phyloP scores from a whole-genome alignment of 30 jellyfish, hydroid and myxozoan genomes.

The Sanderia malayensis region DNA sequence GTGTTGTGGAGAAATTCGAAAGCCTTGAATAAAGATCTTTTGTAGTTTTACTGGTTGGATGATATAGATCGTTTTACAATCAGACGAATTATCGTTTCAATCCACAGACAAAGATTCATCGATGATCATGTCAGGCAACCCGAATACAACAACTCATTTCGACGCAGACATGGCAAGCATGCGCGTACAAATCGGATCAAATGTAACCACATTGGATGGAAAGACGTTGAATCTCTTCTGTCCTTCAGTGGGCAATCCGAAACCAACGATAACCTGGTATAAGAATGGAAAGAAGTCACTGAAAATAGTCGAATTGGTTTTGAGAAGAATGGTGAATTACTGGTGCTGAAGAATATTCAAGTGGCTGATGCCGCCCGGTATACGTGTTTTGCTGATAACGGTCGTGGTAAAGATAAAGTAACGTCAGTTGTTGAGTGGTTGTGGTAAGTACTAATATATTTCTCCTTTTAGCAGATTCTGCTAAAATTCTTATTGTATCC shows the following conservation, averaged over 20 bases:
- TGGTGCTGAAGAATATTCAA: slow-evolving; percentile 24
- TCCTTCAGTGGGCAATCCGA: slow-evolving; percentile 72
- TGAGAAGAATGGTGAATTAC: slow-evolving; percentile 32
- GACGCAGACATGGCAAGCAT: background rate
- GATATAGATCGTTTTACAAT: too few relatives aligned
- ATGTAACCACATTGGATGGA: slow-evolving; percentile 42
- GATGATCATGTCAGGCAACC: slow-evolving; percentile 15
- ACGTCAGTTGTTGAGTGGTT: slow-evolving; percentile 25
- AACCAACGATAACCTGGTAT: slow-evolving; percentile 61
- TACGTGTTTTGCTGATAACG: slow-evolving; percentile 58
- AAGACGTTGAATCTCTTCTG: slow-evolving; percentile 48
- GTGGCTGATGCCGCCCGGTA: slow-evolving; percentile 82
- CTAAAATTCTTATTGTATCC: too few relatives aligned
- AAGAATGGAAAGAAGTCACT: slow-evolving; percentile 45
- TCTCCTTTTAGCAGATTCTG: background rate
- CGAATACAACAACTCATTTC: slow-evolving; percentile 3
- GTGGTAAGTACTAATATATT: slow-evolving; percentile 22
- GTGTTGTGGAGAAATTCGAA: too few relatives aligned
- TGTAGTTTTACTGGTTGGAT: too few relatives aligned
- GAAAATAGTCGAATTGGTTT: slow-evolving; percentile 20
- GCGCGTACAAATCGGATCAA: slow-evolving; percentile 33
- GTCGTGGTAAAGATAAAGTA: slow-evolving; percentile 46
- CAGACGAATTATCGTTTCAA: too few relatives aligned
- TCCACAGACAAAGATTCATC: background rate
- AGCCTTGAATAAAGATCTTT: too few relatives aligned